phyloP scores from a whole-genome alignment of 2,797 vertebrate species.

The Petrocephalus schoutedeni region DNA sequence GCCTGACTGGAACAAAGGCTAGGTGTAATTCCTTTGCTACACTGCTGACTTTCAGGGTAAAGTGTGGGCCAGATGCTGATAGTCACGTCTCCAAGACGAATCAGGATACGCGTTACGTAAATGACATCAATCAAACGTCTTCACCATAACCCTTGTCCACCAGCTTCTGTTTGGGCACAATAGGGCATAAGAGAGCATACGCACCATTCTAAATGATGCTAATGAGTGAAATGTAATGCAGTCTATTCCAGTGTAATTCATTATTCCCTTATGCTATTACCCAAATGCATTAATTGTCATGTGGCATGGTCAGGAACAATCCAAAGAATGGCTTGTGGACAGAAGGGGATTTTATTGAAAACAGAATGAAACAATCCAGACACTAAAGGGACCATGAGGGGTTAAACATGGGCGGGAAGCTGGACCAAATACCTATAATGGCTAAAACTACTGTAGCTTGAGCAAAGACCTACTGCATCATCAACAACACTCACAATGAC shows the following conservation, averaged over 20 bases:
- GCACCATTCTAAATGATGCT: not conserved
- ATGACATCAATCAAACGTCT: not conserved
- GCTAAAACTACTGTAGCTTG: not conserved
- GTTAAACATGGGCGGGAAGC: not conserved
- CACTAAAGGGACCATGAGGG: not conserved
- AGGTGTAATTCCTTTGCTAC: not conserved
- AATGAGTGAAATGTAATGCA: not conserved
- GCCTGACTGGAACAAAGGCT: not conserved
- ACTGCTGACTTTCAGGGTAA: not conserved
- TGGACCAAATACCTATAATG: not conserved
- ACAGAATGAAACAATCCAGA: not conserved
- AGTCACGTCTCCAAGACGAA: not conserved
- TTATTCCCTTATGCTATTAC: not conserved
- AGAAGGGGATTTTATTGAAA: not conserved
- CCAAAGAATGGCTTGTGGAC: not conserved
- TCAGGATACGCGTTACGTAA: not conserved
- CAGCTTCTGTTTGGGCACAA: not conserved
- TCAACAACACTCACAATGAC: not conserved
- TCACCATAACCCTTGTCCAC: not conserved
- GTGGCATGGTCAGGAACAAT: not conserved
- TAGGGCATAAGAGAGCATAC: not conserved
- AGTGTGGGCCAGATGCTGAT: not conserved
- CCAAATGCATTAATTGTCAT: not conserved
- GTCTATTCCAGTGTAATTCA: not conserved
- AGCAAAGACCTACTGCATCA: not conserved